phyloP scores from a whole-genome alignment of 2,113 vertebrate species.

The Cochlearius cochlearius region DNA sequence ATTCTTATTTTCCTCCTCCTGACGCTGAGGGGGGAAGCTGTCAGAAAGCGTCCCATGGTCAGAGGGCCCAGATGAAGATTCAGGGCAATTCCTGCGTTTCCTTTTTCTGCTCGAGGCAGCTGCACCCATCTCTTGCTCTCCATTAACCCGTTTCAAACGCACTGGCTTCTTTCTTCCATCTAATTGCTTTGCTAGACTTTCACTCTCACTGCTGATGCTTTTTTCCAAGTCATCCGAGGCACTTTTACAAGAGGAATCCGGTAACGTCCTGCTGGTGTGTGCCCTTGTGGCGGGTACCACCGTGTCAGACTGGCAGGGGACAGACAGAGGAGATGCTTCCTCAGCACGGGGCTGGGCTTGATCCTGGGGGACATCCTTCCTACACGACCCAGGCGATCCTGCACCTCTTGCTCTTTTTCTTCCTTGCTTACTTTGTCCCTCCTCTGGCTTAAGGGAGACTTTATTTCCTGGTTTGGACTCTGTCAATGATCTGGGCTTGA shows the following conservation, averaged over 20 bases:
- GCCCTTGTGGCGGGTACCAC: not conserved
- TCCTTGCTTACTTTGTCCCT: not conserved
- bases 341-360: not conserved
- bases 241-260: not conserved
- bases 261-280: accelerated
- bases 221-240: not conserved
- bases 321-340: not conserved
- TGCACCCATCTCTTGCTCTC: accelerated
- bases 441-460: not conserved
- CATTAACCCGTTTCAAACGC: not conserved
- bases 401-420: not conserved
- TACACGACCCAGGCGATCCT: accelerated
- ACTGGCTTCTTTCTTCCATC: not conserved
- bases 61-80: not conserved
- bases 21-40: not conserved
- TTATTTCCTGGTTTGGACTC: not conserved
- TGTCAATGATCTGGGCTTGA: accelerated
- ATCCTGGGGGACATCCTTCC: accelerated
- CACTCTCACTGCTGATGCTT: not conserved
- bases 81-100: not conserved
- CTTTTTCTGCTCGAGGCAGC: accelerated
- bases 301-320: accelerated
- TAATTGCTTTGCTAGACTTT: not conserved
- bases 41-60: accelerated
- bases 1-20: not conserved